phyloP scores from a whole-genome alignment of 2,888 invertebrate genomes.

The Thereva nobilitata region DNA sequence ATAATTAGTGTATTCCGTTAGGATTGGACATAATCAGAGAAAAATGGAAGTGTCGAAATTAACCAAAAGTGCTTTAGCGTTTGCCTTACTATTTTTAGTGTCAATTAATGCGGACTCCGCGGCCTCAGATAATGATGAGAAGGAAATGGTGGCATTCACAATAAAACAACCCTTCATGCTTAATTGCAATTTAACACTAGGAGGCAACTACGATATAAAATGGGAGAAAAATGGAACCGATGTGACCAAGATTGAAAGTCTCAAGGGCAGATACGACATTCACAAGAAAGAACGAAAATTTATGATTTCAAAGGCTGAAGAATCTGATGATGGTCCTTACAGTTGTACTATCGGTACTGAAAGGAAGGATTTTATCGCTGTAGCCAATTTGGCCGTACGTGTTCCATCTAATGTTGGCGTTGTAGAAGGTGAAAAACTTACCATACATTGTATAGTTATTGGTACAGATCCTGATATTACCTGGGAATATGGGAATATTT shows the following conservation, averaged over 20 bases:
- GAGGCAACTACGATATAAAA: constrained; percentile 48
- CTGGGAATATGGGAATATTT: constrained; percentile 67
- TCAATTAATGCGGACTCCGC: no score
- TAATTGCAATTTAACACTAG: constrained; percentile 54
- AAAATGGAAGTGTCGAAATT: no score
- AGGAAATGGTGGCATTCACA: constrained; percentile 52
- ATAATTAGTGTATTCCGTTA: no score
- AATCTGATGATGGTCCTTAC: constrained; percentile 69
- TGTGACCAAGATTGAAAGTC: constrained; percentile 53
- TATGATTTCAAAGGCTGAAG: constrained; percentile 59
- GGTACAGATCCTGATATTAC: constrained; percentile 69
- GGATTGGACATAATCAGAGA: no score
- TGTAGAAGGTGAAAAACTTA: constrained; percentile 82
- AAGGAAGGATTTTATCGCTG: constrained; percentile 52
- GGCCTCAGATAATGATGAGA: constrained; percentile 47
- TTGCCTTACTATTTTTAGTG: no score
- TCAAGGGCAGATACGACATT: constrained; percentile 58
- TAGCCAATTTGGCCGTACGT: constrained; percentile 27
- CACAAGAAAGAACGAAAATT: constrained; percentile 57
- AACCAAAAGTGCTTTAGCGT: no score
- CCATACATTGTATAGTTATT: constrained; percentile 70
- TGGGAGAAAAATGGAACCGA: constrained; percentile 60
- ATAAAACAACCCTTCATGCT: constrained; percentile 54
- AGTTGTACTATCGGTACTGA: constrained; percentile 61
- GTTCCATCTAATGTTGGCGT: constrained; percentile 68